Percentiles rank a stretch among this genome's conserved stretches.
phyloP scores from a whole-genome alignment of 1,140 invertebrate species.

The Pachyrhynchus sulphureomaculatus region DNA sequence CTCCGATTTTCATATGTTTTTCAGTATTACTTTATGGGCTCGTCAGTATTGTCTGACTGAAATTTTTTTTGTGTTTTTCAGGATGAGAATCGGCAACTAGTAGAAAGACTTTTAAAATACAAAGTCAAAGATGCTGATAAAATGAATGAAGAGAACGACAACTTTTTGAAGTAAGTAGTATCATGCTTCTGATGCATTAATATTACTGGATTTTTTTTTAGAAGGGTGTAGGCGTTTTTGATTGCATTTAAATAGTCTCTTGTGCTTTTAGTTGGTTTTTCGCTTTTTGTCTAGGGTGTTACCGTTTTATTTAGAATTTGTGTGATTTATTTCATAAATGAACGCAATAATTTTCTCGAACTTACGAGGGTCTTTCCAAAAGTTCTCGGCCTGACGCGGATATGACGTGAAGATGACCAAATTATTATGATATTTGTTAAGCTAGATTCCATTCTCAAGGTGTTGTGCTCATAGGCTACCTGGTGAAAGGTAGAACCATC shows the following conservation, averaged over 20 bases:
- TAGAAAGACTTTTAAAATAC: slow-evolving; percentile 85
- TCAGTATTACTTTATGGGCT: neutral
- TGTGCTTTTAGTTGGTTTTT: neutral
- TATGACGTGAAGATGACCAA: too few relatives aligned
- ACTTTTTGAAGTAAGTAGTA: slow-evolving; percentile 83
- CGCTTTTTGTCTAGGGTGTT: too few relatives aligned
- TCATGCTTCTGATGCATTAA: neutral
- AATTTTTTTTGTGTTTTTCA: slow-evolving; percentile 53
- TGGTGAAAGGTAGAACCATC: too few relatives aligned
- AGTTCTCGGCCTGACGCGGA: too few relatives aligned
- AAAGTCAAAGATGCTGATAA: slow-evolving; percentile 93
- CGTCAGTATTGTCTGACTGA: neutral
- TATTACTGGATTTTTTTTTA: neutral
- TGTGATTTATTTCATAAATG: too few relatives aligned
- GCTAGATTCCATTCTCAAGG: too few relatives aligned
- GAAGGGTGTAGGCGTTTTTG: neutral
- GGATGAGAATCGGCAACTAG: slow-evolving; percentile 86
- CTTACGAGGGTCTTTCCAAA: too few relatives aligned
- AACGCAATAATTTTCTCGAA: too few relatives aligned
- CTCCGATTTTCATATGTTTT: neutral
- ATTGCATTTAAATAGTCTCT: neutral
- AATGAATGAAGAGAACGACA: slow-evolving; percentile 93
- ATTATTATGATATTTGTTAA: too few relatives aligned
- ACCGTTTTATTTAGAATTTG: too few relatives aligned
- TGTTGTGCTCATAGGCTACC: too few relatives aligned